Evolutionary conservation across 2,797 vertebrate species (phyloP).

Genomic region (Acridotheres tristis): DNA sequence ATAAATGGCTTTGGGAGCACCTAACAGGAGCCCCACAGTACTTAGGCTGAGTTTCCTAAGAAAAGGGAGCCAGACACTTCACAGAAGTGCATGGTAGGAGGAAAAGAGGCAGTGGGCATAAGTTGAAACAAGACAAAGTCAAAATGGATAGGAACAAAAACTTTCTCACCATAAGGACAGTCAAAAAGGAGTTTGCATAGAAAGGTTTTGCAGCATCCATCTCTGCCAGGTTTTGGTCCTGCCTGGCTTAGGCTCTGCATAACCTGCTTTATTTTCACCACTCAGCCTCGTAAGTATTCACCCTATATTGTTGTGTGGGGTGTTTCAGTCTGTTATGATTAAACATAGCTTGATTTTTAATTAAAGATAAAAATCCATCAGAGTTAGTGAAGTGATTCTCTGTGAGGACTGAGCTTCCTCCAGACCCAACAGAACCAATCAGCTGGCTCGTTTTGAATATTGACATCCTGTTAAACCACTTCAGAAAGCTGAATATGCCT

Average conservation of each 20-base stretch:
- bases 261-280: not conserved
- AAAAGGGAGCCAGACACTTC: not conserved
- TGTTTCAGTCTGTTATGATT: not conserved
- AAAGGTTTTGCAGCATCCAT: not conserved
- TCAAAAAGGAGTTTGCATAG: not conserved
- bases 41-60: not conserved
- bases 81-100: not conserved
- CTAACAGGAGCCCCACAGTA: not conserved
- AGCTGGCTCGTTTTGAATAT: not conserved
- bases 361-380: not conserved
- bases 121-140: not conserved
- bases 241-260: not conserved
- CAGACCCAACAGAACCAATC: too few species aligned
- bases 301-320: too few species aligned
- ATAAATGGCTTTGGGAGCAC: not conserved
- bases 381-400: not conserved
- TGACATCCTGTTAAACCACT: not conserved
- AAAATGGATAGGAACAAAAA: not conserved
- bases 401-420: not conserved
- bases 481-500: fast-evolving
- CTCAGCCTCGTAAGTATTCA: not conserved
- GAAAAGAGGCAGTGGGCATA: not conserved
- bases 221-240: not conserved
- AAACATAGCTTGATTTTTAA: not conserved
- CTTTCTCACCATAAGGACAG: not conserved